Evolutionary conservation across 2,113 vertebrate species (phyloP).

Genomic region (Datnioides undecimradiatus): DNA sequence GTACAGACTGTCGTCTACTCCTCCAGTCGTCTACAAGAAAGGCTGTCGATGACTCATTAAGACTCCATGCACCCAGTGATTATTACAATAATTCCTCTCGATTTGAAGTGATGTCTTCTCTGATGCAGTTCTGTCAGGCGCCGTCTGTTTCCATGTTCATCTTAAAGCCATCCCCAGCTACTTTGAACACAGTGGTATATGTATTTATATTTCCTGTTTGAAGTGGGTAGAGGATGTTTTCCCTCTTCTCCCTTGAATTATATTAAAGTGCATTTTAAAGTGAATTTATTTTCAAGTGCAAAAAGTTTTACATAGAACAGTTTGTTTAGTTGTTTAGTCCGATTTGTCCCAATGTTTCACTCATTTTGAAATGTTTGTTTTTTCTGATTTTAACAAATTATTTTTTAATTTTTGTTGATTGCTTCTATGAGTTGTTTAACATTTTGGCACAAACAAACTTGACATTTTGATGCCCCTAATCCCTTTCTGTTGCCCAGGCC

Average conservation of each 20-base stretch:
- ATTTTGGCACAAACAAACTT: conserved; percentile 19
- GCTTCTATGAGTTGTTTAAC: not conserved
- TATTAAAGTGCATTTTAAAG: too few species aligned
- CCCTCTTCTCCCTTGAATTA: too few species aligned
- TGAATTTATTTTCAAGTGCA: too few species aligned
- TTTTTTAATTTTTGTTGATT: not conserved
- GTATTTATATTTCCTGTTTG: conserved; percentile 14
- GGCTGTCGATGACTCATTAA: conserved; percentile 40
- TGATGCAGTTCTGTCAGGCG: conserved; percentile 21
- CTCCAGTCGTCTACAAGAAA: conserved; percentile 25
- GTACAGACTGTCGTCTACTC: conserved; percentile 13
- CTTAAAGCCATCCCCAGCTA: not conserved
- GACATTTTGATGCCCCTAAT: not conserved
- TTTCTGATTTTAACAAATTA: not conserved
- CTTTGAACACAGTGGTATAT: conserved; percentile 3
- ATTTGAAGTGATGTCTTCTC: conserved; percentile 18
- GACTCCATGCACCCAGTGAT: conserved; percentile 22
- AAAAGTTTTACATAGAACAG: not conserved
- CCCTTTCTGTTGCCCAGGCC: conserved; percentile 83
- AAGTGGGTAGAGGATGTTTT: too few species aligned
- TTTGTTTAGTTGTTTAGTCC: not conserved
- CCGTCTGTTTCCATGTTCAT: conserved; percentile 17
- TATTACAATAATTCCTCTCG: conserved; percentile 39
- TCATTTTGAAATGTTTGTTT: not conserved
- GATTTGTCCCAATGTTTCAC: not conserved